phyloP scores from a whole-genome alignment of 1,140 invertebrate genomes.

The Heliconius congener region DNA sequence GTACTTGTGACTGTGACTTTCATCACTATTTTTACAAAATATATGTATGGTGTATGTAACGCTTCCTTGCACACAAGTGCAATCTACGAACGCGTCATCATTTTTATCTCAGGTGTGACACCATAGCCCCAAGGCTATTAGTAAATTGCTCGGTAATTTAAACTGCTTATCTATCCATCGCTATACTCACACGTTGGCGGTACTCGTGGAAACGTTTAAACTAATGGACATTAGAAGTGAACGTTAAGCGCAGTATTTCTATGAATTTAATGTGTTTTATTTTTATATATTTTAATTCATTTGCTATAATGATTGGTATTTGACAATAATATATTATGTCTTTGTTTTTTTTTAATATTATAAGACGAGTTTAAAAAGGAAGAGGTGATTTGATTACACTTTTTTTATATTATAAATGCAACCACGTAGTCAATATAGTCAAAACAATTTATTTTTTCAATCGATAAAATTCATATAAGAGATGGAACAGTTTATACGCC shows the following conservation, averaged over 20 bases:
- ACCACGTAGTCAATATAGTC: too few species aligned
- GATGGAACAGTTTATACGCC: too few species aligned
- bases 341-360: too few species aligned
- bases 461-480: too few species aligned
- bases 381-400: too few species aligned
- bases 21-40: not conserved
- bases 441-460: too few species aligned
- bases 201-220: conserved; percentile 12
- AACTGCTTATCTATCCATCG: conserved; percentile 3
- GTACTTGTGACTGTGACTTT: too few species aligned
- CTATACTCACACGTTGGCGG: not conserved
- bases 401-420: too few species aligned
- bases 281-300: not conserved
- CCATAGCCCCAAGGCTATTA: conserved; percentile 21
- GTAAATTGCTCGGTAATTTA: conserved; percentile 21
- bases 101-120: conserved; percentile 17
- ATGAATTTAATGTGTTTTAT: not conserved
- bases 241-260: not conserved
- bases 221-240: not conserved
- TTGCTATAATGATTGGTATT: not conserved
- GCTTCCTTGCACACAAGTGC: not conserved
- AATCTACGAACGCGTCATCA: not conserved
- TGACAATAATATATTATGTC: too few species aligned
- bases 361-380: too few species aligned
- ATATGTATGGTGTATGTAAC: not conserved